Conservation (phyloP, 2,797 vertebrate species). For the Amphiprion clarkii region DNA sequence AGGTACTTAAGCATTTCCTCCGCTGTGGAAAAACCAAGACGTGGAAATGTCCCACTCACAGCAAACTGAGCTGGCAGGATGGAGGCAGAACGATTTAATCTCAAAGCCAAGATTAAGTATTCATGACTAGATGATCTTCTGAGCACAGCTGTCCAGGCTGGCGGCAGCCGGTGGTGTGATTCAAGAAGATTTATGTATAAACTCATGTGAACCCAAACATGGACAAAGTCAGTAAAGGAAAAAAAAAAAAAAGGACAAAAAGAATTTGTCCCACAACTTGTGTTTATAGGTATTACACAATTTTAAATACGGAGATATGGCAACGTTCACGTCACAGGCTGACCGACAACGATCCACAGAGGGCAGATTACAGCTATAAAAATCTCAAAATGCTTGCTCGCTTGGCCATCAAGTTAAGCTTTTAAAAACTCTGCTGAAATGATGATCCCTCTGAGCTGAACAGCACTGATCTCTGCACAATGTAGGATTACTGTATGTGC, state of each 20-base stretch:
- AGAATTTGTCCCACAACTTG: constrained; percentile 5
- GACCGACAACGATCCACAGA: constrained; percentile 35
- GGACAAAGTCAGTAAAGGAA: constrained; percentile 20
- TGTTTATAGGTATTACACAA: constrained; percentile 10
- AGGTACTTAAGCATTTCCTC: constrained; percentile 25
- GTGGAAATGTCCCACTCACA: constrained; percentile 43
- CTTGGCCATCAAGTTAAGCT: constrained; percentile 62
- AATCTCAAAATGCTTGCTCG: constrained; percentile 68
- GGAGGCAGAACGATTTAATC: constrained; percentile 66
- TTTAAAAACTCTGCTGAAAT: constrained; percentile 72
- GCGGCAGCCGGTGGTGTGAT: constrained; percentile 36
- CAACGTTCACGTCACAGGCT: constrained; percentile 7
- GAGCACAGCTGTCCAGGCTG: constrained; percentile 70
- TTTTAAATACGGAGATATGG: not conserved
- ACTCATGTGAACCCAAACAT: constrained; percentile 35
- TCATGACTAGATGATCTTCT: constrained; percentile 68
- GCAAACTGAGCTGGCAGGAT: constrained; percentile 45
- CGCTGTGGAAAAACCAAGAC: constrained; percentile 39
- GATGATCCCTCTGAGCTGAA: constrained; percentile 62
- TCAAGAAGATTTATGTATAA: constrained; percentile 57
- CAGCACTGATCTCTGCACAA: constrained; percentile 57
- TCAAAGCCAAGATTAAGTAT: constrained; percentile 74
- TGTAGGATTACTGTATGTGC: constrained; percentile 49
- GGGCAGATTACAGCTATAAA: constrained; percentile 70
- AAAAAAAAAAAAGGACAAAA: not conserved